Conservation (phyloP, 2,888 invertebrate genomes). For the Cenopis cana region DNA sequence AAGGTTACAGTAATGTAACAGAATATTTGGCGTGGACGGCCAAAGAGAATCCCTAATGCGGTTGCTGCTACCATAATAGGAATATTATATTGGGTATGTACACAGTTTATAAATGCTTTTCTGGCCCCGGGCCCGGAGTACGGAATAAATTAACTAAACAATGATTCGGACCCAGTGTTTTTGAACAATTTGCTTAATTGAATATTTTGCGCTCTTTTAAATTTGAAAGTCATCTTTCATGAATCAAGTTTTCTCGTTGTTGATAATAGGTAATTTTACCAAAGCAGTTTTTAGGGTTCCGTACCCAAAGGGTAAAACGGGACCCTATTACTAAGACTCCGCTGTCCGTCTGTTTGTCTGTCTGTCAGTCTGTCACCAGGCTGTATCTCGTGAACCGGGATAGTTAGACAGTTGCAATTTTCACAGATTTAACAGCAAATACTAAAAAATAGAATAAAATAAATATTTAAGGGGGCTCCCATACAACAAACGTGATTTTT, state of each 20-base stretch:
- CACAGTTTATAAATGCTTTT: slow-evolving; percentile 36
- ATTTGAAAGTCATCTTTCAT: slow-evolving; percentile 9
- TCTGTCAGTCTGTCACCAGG: no score
- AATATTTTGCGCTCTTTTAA: slow-evolving; percentile 28
- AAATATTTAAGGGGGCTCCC: no score
- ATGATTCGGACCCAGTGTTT: slow-evolving; percentile 31
- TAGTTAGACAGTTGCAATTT: no score
- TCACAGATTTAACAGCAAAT: no score
- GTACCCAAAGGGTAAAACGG: no score
- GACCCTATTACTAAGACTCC: no score
- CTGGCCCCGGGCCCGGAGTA: slow-evolving; percentile 19
- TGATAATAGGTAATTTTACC: not conserved
- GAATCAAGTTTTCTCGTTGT: slow-evolving; percentile 6
- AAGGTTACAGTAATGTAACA: slow-evolving; percentile 41
- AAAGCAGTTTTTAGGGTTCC: no score
- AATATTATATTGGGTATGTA: slow-evolving; percentile 42
- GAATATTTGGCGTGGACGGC: slow-evolving; percentile 38
- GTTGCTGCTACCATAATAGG: slow-evolving; percentile 38
- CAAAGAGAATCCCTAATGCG: slow-evolving; percentile 42
- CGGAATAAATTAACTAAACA: slow-evolving; percentile 36
- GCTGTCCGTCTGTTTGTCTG: no score
- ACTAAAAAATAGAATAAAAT: no score
- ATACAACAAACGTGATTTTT: no score
- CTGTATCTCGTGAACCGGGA: no score
- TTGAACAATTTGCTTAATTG: slow-evolving; percentile 28